Conservation (phyloP, 2,797 vertebrate species). For the Nyctibius grandis region DNA sequence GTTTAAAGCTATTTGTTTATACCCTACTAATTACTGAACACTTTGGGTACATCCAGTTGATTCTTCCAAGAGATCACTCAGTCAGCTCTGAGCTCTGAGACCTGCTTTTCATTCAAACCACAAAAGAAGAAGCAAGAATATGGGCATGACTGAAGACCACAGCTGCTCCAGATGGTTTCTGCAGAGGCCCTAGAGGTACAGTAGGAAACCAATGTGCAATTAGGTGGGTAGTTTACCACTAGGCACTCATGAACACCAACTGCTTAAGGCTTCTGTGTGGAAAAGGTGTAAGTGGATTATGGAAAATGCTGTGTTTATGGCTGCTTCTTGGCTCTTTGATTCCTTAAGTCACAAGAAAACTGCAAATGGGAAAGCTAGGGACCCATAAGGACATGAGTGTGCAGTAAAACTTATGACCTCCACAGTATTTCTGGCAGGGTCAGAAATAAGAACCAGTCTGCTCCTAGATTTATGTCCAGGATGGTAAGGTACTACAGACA, state of each 20-base stretch:
- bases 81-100: not conserved
- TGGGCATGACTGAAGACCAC: not conserved
- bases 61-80: not conserved
- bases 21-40: not conserved
- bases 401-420: not conserved
- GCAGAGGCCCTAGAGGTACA: not conserved
- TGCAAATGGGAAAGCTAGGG: not conserved
- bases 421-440: not conserved
- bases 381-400: not conserved
- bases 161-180: not conserved
- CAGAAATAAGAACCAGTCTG: not conserved
- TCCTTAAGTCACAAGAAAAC: not conserved
- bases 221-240: not conserved
- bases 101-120: not conserved
- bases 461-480: not conserved
- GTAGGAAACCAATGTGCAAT: not conserved
- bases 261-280: not conserved
- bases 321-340: not conserved
- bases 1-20: not conserved
- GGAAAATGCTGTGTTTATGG: not conserved
- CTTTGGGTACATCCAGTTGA: not conserved
- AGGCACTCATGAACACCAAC: not conserved
- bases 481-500: not conserved
- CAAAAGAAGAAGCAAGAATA: not conserved
- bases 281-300: not conserved